Evolutionary conservation across 2,113 vertebrate genomes (phyloP).

Genomic region (Burhinus oedicnemus): DNA sequence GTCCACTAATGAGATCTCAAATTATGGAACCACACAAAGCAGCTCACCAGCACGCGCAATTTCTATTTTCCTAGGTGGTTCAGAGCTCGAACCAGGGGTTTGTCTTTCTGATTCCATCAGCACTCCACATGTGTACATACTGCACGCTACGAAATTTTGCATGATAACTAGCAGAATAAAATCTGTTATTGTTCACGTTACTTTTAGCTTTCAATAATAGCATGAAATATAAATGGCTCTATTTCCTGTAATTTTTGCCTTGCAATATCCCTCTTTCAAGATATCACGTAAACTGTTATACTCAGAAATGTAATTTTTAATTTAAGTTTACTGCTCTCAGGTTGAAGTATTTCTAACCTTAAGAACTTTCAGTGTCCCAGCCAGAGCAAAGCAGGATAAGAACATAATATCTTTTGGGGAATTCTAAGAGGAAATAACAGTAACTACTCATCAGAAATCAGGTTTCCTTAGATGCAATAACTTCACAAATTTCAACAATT

Average conservation of each 20-base stretch:
- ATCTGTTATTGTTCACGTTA: neutral
- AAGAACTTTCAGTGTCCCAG: neutral
- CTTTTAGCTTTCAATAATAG: neutral
- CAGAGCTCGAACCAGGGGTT: neutral
- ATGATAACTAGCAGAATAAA: neutral
- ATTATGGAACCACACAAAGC: neutral
- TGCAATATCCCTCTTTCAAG: neutral
- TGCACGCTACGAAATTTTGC: neutral
- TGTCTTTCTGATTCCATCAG: neutral
- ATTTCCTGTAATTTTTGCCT: neutral
- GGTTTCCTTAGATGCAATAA: neutral
- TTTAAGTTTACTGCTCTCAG: neutral
- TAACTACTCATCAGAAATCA: neutral
- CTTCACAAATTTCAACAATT: neutral
- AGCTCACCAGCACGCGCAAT: neutral
- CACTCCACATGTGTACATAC: neutral
- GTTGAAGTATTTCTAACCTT: neutral
- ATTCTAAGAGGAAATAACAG: neutral
- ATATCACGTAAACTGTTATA: neutral
- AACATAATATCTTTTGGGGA: neutral
- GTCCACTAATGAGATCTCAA: neutral
- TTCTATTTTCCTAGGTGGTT: neutral
- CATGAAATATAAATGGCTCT: neutral
- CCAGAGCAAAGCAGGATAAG: neutral
- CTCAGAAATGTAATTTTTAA: neutral